Conservation (phyloP, 2,888 invertebrate species). For the Galerucella nymphaeae region DNA sequence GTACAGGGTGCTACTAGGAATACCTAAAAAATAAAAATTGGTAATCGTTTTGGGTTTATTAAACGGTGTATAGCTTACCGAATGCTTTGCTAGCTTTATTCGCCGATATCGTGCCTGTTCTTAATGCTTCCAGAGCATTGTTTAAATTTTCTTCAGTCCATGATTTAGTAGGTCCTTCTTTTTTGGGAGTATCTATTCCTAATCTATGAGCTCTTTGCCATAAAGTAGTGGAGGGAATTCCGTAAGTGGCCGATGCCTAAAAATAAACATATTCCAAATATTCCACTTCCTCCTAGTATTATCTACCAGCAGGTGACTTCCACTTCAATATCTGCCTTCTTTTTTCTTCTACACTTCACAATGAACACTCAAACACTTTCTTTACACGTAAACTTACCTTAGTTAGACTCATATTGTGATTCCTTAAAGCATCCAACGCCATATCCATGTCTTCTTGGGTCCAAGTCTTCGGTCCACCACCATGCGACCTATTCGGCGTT, state of each 20-base stretch:
- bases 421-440: slow-evolving; percentile 85
- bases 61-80: slow-evolving; percentile 64
- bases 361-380: neutral
- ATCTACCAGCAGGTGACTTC: too few species aligned
- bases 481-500: slow-evolving; percentile 62
- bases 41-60: neutral
- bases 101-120: slow-evolving; percentile 88
- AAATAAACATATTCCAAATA: slow-evolving; percentile 24
- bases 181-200: slow-evolving; percentile 92
- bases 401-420: slow-evolving; percentile 89
- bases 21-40: slow-evolving; percentile 67
- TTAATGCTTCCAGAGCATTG: slow-evolving; percentile 82
- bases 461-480: slow-evolving; percentile 84
- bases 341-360: too few species aligned
- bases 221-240: slow-evolving; percentile 89
- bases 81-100: slow-evolving; percentile 93
- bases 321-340: neutral
- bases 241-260: slow-evolving; percentile 84
- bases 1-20: slow-evolving; percentile 91
- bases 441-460: slow-evolving; percentile 90
- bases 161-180: slow-evolving; percentile 86
- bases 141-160: slow-evolving; percentile 89
- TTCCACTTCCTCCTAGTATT: too few species aligned
- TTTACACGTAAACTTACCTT: slow-evolving; percentile 69
- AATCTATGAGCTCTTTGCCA: slow-evolving; percentile 91